Evolutionary conservation across 2,888 invertebrate species (phyloP), one percentile per base, ranked within the genome.

Genomic region (Lepidocyrtinus sp.): DNA sequence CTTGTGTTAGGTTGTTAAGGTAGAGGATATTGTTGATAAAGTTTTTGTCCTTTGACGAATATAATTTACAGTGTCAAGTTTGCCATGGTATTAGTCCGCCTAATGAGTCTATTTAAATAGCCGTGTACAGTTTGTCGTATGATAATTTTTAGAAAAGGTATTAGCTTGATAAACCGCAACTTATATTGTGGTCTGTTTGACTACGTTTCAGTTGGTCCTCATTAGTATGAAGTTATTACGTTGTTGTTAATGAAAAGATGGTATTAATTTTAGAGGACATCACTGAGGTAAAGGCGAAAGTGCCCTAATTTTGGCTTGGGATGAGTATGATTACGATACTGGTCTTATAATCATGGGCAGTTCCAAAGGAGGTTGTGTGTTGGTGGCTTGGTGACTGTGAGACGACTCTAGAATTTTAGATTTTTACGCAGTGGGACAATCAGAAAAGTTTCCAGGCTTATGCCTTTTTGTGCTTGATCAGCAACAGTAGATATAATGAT

Each of bases 331-430:
- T 36, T 5, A 17, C 36, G 21, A 65, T 19, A 65, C 26, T 26
- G 15, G 2, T 22, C 25, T 17, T 26, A 45, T 67, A 22, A 45
- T 15, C 1, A 7, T 1, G 21, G 7, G 45, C 65, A 22, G n/a
- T 64, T 64, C 12, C 15, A 17, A 24, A 26, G 24, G 5, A 46
- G 45, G 67, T 45, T 55, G 17, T 1, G 24, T 69, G 55, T 25
- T 69, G 69, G 15, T 24, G 2, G 15, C 25, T 12, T 46, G 1
- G 64, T 25, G 50, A 36, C 25, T 26, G 69, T 50, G 55, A 55
- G 50, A 55, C 22, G 55, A 55, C 55, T 69, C 55, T 25, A 69
- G 55, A 24, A 68, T 68, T 24, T 68, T 45, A 25, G 3, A 62
- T 26, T 50, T 25, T 46, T 50, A 69, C 69, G 69, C 69, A 69